Conservation (phyloP, 2,113 vertebrate species). For the Lanius ludovicianus region DNA sequence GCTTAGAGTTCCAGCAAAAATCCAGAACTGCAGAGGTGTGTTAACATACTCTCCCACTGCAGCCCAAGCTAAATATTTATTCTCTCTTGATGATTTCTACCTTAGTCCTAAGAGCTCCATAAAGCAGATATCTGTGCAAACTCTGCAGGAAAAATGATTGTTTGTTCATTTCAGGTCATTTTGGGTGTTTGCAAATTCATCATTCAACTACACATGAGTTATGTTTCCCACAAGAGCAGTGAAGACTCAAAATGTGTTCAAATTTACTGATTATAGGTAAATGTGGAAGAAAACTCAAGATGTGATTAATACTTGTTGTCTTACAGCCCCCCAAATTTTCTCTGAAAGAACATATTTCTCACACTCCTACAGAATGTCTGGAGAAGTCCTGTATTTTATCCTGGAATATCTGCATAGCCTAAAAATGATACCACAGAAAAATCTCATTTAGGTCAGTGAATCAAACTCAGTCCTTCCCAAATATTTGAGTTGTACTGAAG, state of each 20-base stretch:
- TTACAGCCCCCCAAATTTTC: neutral
- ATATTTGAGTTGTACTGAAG: neutral
- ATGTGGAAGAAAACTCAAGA: neutral
- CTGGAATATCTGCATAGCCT: neutral
- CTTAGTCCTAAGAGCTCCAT: neutral
- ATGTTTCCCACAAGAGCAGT: neutral
- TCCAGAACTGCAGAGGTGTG: neutral
- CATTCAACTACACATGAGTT: neutral
- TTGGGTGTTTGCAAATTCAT: neutral
- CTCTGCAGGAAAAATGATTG: neutral
- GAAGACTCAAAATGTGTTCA: neutral
- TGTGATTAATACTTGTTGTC: neutral
- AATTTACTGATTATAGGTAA: neutral
- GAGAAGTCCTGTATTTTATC: neutral
- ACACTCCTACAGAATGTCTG: neutral
- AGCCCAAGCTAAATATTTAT: constrained; percentile 41
- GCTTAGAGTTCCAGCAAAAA: neutral
- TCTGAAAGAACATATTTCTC: neutral
- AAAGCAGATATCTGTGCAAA: neutral
- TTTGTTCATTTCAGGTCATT: constrained; percentile 21
- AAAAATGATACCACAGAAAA: neutral
- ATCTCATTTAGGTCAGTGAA: neutral
- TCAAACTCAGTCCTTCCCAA: neutral
- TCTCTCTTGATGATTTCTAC: constrained; percentile 11
- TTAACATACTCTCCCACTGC: neutral